Evolutionary conservation across 2,888 invertebrate genomes (phyloP).

Genomic region (Eupeodes luniger): DNA sequence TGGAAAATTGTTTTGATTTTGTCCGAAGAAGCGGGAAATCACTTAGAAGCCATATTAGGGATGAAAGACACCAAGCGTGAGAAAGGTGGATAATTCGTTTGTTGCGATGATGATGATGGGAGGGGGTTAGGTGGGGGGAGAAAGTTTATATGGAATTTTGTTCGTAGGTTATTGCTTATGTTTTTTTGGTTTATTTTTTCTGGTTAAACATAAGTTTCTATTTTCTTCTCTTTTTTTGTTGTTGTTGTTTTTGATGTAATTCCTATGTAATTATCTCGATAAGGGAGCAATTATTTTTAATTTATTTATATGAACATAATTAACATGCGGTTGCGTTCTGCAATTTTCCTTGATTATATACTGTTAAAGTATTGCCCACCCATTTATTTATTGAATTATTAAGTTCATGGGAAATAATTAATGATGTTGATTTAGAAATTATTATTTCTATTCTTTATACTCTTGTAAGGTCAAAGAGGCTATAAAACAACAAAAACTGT

Average conservation of each 20-base stretch:
- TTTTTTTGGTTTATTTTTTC: background rate
- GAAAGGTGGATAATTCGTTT: constrained; percentile 62
- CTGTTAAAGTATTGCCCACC: too few relatives aligned
- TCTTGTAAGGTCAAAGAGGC: too few relatives aligned
- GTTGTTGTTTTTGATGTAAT: background rate
- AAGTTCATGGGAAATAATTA: too few relatives aligned
- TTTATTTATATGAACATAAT: constrained; percentile 17
- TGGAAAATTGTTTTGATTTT: constrained; percentile 72
- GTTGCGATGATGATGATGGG: background rate
- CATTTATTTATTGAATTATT: too few relatives aligned
- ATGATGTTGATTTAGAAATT: too few relatives aligned
- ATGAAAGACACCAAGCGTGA: constrained; percentile 27
- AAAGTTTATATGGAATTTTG: background rate
- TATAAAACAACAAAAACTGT: too few relatives aligned
- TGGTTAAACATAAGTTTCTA: background rate
- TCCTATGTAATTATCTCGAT: constrained; percentile 2
- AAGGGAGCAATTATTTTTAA: constrained; percentile 8
- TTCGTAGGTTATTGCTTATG: constrained; percentile 14
- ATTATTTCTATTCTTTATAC: too few relatives aligned
- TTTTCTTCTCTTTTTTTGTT: background rate
- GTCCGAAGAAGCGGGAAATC: constrained; percentile 65
- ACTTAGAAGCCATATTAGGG: constrained; percentile 69
- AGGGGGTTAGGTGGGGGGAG: too few relatives aligned
- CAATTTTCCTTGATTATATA: background rate
- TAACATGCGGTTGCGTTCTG: background rate